Evolutionary conservation across 2,113 vertebrate genomes (phyloP).

Genomic region (Mohoua ochrocephala): DNA sequence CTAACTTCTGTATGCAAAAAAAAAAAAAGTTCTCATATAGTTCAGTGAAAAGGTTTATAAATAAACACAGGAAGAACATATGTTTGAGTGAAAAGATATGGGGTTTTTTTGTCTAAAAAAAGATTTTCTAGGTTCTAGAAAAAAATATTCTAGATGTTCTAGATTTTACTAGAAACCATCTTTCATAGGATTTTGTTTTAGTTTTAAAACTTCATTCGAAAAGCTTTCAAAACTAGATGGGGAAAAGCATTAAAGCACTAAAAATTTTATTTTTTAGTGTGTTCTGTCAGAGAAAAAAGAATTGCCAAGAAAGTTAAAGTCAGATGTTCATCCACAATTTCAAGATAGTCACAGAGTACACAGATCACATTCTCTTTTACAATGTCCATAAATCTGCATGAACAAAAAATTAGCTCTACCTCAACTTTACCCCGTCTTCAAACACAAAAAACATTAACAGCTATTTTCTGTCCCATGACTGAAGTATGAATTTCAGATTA

Average conservation of each 20-base stretch:
- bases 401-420: background rate
- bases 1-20: background rate
- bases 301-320: background rate
- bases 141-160: no score
- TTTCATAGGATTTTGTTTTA: background rate
- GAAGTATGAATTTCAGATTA: background rate
- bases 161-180: background rate
- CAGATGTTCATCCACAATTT: background rate
- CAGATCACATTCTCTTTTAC: background rate
- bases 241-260: background rate
- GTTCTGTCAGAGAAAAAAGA: background rate
- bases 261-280: background rate
- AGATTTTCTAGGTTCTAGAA: background rate
- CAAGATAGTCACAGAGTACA: background rate
- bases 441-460: background rate
- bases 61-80: background rate
- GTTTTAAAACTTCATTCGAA: background rate
- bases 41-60: background rate
- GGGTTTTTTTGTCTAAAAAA: accelerated
- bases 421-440: background rate
- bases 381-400: background rate
- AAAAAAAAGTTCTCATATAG: background rate
- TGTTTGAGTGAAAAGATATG: background rate
- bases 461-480: background rate
- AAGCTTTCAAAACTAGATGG: background rate